Base-by-base conservation (phyloP, 2,888 invertebrate species). In the Dynastes maya region DNA sequence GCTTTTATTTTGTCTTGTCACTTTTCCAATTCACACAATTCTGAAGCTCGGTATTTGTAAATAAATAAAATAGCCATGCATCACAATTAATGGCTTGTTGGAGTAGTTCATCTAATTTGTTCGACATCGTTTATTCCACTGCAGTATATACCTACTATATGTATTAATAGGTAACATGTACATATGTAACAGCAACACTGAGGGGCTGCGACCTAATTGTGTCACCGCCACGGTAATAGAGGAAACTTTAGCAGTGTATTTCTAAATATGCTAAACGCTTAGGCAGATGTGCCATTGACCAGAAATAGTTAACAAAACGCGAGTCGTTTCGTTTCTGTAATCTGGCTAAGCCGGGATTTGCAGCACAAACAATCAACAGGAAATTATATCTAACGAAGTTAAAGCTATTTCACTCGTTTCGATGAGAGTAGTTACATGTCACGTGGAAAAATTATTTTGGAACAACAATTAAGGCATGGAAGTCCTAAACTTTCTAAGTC, bases 221-320 rank as follows among this genome's bases (percentile, higher is more conserved):
- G 40, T 5, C 55, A 16, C 65, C 8, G 65, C 13, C 45, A 8
- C n/a, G 13, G 40, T 37, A 37, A 32, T 16, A 37, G 16, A 65
- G 40, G 40, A 65, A 45, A 37, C 9, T 65, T 37, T 65, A 45
- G 45, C 11, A 45, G 45, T 45, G 8, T 11, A 37, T 65, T 65
- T 65, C 65, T 40, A 65, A 65, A 37, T 37, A 65, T 29, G 22
- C 51, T 68, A 68, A 51, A 68, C 27, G 68, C 68, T 27, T 68
- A 68, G 45, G 27, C 49, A 51, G 13, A 49, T 51, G 29, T 51
- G 68, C 51, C 68, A 68, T 68, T 68, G 45, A 45, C 9, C 45
- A 45, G 22, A 8, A 22, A 68, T 65, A 37, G 40, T 37, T 40
- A 16, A 65, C 37, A 65, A 65, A 65, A 40, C n/a, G 40, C 32